Base-by-base conservation (phyloP, 2,113 vertebrate species). In the Corapipo altera region DNA sequence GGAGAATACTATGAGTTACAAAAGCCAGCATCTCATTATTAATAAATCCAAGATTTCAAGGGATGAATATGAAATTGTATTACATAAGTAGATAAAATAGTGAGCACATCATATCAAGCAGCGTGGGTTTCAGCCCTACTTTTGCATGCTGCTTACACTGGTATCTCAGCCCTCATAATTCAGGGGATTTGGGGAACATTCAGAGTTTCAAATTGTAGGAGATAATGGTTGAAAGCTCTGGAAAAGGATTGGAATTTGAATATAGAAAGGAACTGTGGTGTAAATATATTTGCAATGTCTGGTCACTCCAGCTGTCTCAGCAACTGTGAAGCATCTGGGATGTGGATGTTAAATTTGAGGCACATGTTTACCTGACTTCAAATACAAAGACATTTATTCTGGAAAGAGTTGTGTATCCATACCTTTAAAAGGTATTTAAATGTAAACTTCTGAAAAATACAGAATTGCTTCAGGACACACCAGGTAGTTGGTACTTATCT, bases 171-270 rank as follows among this genome's bases (percentile, higher is more conserved):
- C 55, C n/a, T 69, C 71, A 6, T 75, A 94, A 81, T 71, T 97
- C 71, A 78, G 88, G 91, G 66, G 57, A 89, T 93, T 75, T 95
- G 73, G 54, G 35, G 41, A 73, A 43, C 43, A 67, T 78, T 67
- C 57, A 85, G 92, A 95, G 62, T 46, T 75, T 93, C 44, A 71
- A 44, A 65, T 74, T 67, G 54, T 95, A 77, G 71, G 32, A 93
- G 52, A 69, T 95, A 87, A 88, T 90, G 79, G 67, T 44, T 95
- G 88, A 97, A 97, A 95, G 62, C 58, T 70, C 61, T 95, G 48
- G 61, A 88, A 95, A 85, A 97, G 33, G 91, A 77, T n/a, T 85
- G 43, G 19, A 90, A 85, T 74, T 96, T 77, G 89, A 95, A 74
- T 87, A 82, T 28, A 83, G 75, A 96, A 94, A 89, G 83, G 58